Base-by-base conservation (phyloP, 2,113 vertebrate genomes). In the Caretta caretta region DNA sequence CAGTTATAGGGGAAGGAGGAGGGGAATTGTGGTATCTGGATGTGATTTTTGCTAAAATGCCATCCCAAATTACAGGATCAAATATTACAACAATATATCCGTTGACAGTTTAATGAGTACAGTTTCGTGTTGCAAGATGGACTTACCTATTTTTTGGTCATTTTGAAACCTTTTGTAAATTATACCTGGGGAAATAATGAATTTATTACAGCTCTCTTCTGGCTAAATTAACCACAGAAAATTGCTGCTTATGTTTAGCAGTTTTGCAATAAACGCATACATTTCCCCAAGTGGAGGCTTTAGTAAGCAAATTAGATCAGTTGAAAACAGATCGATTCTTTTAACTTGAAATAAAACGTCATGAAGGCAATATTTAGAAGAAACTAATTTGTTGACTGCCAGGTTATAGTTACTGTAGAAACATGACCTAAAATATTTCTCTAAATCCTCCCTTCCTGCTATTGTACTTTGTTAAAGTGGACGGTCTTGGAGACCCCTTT, bases 21-120 rank as follows among this genome's bases (percentile, higher is more conserved):
- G 93, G 90, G 91, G 90, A 93, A 35, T 59, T 86, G 97, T 95
- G 90, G 97, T 97, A 97, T 98, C 98, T 98, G 98, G 98, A 98
- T 98, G 97, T 98, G 98, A 98, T 98, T 97, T 24, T 98, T 98
- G 94, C 96, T 84, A 97, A 98, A 98, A 98, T 97, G 98, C 97
- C 98, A 98, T 97, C 98, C 97, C 98, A 98, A 98, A 98, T 98
- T 97, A 98, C 95, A 97, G 96, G 96, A 98, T 98, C 98, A 98
- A 97, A 98, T 98, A 98, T 97, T 98, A 94, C 92, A 96, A 93
- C 96, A 94, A 97, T 97, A 98, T 98, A 97, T 98, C 97, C 3
- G 95, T 92, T 98, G 98, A 98, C 98, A 98, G 98, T 98, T 98
- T 99, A 98, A 98, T 98, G 98, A 98, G 98, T 98, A 97, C 98